phyloP scores from a whole-genome alignment of 1,140 invertebrate genomes.

The Drosophila seguyi region DNA sequence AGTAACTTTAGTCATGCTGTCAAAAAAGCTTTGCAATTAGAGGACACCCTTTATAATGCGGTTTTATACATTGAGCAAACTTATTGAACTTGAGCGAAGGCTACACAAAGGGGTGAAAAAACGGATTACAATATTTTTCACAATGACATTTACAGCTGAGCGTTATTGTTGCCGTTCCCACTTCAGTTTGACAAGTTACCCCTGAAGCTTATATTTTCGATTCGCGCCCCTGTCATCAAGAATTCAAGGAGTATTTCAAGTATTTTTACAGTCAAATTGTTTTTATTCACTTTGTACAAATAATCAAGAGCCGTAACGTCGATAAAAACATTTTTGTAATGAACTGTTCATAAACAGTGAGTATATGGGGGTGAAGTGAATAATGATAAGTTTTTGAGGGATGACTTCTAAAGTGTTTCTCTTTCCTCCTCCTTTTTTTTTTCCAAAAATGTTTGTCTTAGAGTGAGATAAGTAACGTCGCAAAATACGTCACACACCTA shows the following conservation, averaged over 20 bases:
- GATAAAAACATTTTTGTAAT: constrained; percentile 59
- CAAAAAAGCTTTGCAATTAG: background rate
- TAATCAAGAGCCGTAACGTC: constrained; percentile 59
- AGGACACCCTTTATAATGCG: constrained; percentile 23
- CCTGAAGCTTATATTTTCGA: constrained; percentile 4
- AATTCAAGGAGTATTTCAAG: constrained; percentile 75
- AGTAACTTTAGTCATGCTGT: constrained; percentile 32
- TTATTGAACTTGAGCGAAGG: constrained; percentile 7
- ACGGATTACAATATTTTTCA: constrained; percentile 59
- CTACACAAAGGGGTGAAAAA: constrained; percentile 66
- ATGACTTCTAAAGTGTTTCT: constrained; percentile 35
- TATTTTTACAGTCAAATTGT: constrained; percentile 83
- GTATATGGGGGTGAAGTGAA: constrained; percentile 34
- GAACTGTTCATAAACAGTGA: constrained; percentile 20
- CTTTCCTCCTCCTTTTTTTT: background rate
- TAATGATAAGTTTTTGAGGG: constrained; percentile 40
- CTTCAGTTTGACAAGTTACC: constrained; percentile 30
- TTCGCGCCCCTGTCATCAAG: constrained; percentile 40
- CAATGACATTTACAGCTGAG: constrained; percentile 73
- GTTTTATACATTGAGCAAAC: constrained; percentile 22
- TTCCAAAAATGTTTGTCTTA: constrained; percentile 11
- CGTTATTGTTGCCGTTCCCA: constrained; percentile 52
- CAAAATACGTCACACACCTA: too few species aligned
- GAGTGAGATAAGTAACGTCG: constrained; percentile 24
- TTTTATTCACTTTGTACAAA: constrained; percentile 79